Base-by-base conservation (phyloP, 1,140 invertebrate genomes). In the Tetraneura akinire region DNA sequence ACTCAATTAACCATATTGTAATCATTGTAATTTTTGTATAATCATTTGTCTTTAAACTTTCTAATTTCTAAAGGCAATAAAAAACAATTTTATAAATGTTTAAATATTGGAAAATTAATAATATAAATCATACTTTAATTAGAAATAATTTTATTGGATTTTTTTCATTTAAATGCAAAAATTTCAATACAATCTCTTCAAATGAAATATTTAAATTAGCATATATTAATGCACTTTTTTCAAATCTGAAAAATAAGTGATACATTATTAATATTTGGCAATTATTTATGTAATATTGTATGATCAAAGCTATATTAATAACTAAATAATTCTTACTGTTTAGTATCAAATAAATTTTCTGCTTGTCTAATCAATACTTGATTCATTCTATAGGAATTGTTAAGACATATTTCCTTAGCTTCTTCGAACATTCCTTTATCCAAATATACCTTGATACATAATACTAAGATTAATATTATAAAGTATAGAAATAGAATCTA, bases 101-200 rank as follows among this genome's bases (percentile, higher is more conserved):
- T 49, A 49, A 14, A 57, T 9, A 57, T 57, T 42, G 6, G 57
- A 16, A 78, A 62, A 45, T 71, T 18, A n/a, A 6, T 70, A 13
- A 1, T 64, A 45, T 16, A 14, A 10, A 66, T 68, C 68, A 76
- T 83, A 93, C 91, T 84, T 92, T 92, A 51, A 90, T 88, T 11
- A 98, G 86, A 85, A 95, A 98, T 21, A 91, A 91, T 86, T 96
- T 94, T 42, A 99, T 86, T 1, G 96, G 93, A 84, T 93, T 90
- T 80, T 94, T 91, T 85, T 97, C 89, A 73, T 92, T 89, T 8
- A 92, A 88, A 86, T 94, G 89, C 66, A 98, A 88, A 86, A 98
- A 98, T 85, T 98, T 98, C 0, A 98, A 87, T 51, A 95, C 94
- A 29, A 98, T 90, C 84, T 96, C 94, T 88, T 98, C 96, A 86